These are phyloP conservation scores for Lasiurus cinereus DNA, from an alignment of 2,113 vertebrate genomes.

Conservation along the genomic window DNA sequence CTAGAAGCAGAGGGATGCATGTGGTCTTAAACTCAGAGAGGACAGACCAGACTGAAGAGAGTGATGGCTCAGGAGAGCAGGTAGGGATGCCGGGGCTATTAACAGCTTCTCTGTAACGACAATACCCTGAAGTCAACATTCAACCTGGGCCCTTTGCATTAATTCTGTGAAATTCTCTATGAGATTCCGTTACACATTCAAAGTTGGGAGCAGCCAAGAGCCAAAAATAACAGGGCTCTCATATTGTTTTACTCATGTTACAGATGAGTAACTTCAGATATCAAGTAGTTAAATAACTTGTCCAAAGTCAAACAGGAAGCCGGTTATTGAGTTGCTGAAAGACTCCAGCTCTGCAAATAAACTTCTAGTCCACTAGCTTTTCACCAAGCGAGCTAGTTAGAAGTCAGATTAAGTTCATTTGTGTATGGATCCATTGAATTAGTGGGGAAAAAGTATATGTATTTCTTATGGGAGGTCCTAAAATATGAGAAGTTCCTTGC, in stretches of 20 bases:
- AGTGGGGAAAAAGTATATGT: not conserved
- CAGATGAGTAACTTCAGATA: constrained; percentile 81
- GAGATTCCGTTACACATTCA: constrained; percentile 74
- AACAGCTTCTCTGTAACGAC: not conserved
- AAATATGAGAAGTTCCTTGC: constrained; percentile 23
- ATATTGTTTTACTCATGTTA: constrained; percentile 77
- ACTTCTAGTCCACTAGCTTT: constrained; percentile 73
- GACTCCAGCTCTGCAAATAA: constrained; percentile 80
- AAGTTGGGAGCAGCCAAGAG: constrained; percentile 56
- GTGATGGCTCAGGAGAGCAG: not conserved
- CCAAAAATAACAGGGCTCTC: constrained; percentile 81
- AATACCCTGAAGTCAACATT: constrained; percentile 33
- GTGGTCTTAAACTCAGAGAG: not conserved
- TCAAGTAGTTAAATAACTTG: constrained; percentile 76
- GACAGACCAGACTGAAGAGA: constrained; percentile 15
- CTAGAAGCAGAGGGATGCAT: not conserved
- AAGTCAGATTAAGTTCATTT: constrained; percentile 70
- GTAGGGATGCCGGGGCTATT: not conserved
- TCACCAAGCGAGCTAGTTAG: constrained; percentile 68
- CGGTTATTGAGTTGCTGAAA: constrained; percentile 78
- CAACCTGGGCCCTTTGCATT: constrained; percentile 55
- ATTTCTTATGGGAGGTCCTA: constrained; percentile 55
- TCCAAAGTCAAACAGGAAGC: constrained; percentile 82
- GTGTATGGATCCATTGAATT: constrained; percentile 58
- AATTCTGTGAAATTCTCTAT: constrained; percentile 68